phyloP scores from a whole-genome alignment of 2,888 invertebrate species.

The Eupsilia transversa region DNA sequence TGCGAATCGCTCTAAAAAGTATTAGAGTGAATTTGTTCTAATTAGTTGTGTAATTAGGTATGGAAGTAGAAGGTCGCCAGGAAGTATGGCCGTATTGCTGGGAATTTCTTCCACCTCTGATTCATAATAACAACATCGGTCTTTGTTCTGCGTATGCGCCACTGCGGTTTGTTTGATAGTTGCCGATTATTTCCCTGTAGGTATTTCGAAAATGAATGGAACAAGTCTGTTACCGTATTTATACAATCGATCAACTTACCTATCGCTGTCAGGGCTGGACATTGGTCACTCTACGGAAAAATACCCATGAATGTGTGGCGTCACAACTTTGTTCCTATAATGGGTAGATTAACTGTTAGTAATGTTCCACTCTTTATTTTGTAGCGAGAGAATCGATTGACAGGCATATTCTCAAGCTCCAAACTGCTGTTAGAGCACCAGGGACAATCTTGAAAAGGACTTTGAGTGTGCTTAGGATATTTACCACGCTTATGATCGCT shows the following conservation, averaged over 20 bases:
- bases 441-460: background rate
- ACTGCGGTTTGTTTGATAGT: conserved; percentile 59
- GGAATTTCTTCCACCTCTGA: conserved; percentile 71
- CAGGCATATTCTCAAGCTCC: background rate
- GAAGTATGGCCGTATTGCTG: conserved; percentile 62
- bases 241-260: conserved; percentile 18
- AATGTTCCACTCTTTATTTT: background rate
- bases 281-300: conserved; percentile 3
- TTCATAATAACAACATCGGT: conserved; percentile 62
- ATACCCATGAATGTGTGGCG: background rate
- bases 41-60: conserved; percentile 67
- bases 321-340: background rate
- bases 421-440: background rate
- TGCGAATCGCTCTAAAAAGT: conserved; percentile 46
- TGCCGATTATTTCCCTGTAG: conserved; percentile 37
- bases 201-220: conserved; percentile 34
- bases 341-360: background rate
- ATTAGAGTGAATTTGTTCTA: conserved; percentile 61
- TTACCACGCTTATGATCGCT: background rate
- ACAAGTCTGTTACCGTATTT: background rate
- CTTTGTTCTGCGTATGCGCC: conserved; percentile 63
- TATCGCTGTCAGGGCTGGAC: background rate
- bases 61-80: conserved; percentile 71
- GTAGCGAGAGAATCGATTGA: background rate
- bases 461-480: background rate